A percentile compares a stretch with the other conserved stretches of the same genome.
phyloP scores from a whole-genome alignment of 1,140 invertebrate genomes.

The Ceratina australensis region DNA sequence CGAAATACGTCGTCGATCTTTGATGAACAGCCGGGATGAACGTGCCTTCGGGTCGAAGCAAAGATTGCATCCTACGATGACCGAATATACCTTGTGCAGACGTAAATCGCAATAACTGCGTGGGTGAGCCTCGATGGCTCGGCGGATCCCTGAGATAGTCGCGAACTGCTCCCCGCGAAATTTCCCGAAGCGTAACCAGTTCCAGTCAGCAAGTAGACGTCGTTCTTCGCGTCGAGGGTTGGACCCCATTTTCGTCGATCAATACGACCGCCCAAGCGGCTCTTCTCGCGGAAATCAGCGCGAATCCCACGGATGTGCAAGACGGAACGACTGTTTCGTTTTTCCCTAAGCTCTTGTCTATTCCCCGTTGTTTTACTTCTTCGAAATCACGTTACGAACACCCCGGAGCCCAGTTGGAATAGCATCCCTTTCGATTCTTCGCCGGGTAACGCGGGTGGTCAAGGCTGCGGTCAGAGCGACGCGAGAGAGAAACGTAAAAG shows the following conservation, averaged over 20 bases:
- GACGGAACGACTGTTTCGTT: too few relatives aligned
- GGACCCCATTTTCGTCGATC: constrained; percentile 73
- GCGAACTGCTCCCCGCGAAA: constrained; percentile 23
- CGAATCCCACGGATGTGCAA: not conserved
- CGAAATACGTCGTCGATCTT: constrained; percentile 9
- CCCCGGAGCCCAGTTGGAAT: not conserved
- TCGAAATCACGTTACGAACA: too few relatives aligned
- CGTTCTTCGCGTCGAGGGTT: constrained; percentile 66
- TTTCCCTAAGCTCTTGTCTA: too few relatives aligned
- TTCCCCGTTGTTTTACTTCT: too few relatives aligned
- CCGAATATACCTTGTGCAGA: not conserved
- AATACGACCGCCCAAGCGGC: constrained; percentile 64
- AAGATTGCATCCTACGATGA: not conserved
- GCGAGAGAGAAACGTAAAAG: not conserved
- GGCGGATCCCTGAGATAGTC: not conserved
- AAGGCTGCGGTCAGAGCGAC: not conserved
- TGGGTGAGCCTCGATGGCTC: not conserved
- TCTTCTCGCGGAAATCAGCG: constrained; percentile 36
- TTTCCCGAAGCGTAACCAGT: constrained; percentile 32
- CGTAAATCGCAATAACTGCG: constrained; percentile 6
- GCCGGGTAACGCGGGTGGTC: not conserved
- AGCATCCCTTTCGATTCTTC: not conserved
- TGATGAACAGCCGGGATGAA: constrained; percentile 6
- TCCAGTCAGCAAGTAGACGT: constrained; percentile 58
- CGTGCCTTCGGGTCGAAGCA: not conserved